Percentiles rank a stretch among this genome's conserved stretches.
Evolutionary conservation across 2,113 vertebrate species (phyloP).

Genomic region (Sinocyclocheilus anshuiensis): DNA sequence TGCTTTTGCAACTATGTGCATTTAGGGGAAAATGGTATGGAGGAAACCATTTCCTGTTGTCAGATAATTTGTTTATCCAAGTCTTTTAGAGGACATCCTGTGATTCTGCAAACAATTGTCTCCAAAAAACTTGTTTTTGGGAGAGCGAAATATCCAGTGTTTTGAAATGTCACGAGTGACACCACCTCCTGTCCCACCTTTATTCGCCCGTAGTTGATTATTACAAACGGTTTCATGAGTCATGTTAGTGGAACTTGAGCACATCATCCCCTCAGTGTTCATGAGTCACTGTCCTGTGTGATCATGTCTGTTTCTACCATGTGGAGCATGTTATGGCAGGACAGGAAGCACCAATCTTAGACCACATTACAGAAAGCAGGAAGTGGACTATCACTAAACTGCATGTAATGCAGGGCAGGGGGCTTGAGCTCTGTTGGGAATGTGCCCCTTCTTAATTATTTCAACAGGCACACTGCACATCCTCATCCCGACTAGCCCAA

Average conservation of each 20-base stretch:
- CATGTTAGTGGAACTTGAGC: conserved; percentile 6
- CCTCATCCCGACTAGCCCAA: neutral
- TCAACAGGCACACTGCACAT: neutral
- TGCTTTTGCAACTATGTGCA: neutral
- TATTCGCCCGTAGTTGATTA: neutral
- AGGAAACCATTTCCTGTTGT: conserved; percentile 9
- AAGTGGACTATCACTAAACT: neutral
- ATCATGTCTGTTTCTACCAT: conserved; percentile 7
- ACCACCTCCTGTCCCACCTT: neutral
- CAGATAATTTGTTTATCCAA: conserved; percentile 30
- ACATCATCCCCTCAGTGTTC: neutral
- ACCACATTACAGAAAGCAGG: neutral
- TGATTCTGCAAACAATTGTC: neutral
- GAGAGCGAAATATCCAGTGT: neutral
- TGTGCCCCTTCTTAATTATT: neutral
- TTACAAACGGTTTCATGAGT: conserved; percentile 11
- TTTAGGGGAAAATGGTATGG: conserved; percentile 1
- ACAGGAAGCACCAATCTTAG: neutral
- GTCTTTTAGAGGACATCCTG: conserved; percentile 6
- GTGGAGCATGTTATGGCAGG: neutral
- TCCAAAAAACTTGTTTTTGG: neutral
- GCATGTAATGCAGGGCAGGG: neutral
- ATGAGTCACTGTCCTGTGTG: conserved; percentile 41
- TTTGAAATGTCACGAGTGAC: neutral
- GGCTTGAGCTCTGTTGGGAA: neutral